Evolutionary conservation across 2,797 vertebrate species (phyloP).

Genomic region (Ctenopoma kingsleyae): DNA sequence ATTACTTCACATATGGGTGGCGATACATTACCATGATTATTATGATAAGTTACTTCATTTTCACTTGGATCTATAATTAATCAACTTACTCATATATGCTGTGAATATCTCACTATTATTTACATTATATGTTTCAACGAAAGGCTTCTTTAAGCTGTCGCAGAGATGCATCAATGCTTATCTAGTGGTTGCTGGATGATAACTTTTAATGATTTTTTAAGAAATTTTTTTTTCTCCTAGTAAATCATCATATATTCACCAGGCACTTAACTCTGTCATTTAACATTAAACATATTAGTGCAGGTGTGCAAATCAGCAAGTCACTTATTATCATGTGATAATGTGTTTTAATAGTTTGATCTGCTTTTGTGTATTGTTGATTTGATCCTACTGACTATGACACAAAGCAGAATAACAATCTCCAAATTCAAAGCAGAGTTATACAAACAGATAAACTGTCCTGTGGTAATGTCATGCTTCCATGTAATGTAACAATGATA

Average conservation of each 20-base stretch:
- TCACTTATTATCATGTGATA: not conserved
- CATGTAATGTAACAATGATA: constrained; percentile 23
- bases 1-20: constrained; percentile 31
- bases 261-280: not conserved
- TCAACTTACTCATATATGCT: constrained; percentile 35
- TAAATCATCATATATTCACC: not conserved
- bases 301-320: constrained; percentile 1
- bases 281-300: not conserved
- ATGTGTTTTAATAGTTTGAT: too few species aligned
- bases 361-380: not conserved
- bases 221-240: constrained; percentile 10
- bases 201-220: constrained; percentile 15
- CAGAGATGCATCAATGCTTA: constrained; percentile 41
- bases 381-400: constrained; percentile 4
- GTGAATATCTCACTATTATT: constrained; percentile 37
- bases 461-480: constrained; percentile 1
- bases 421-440: not conserved
- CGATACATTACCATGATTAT: not conserved
- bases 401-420: not conserved
- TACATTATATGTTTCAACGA: constrained; percentile 59
- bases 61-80: constrained; percentile 44
- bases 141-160: not conserved
- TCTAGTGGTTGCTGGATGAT: constrained; percentile 24
- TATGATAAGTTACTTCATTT: constrained; percentile 47
- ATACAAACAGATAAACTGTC: not conserved